phyloP scores from a whole-genome alignment of 2,113 vertebrate genomes.

The Asarcornis scutulata region DNA sequence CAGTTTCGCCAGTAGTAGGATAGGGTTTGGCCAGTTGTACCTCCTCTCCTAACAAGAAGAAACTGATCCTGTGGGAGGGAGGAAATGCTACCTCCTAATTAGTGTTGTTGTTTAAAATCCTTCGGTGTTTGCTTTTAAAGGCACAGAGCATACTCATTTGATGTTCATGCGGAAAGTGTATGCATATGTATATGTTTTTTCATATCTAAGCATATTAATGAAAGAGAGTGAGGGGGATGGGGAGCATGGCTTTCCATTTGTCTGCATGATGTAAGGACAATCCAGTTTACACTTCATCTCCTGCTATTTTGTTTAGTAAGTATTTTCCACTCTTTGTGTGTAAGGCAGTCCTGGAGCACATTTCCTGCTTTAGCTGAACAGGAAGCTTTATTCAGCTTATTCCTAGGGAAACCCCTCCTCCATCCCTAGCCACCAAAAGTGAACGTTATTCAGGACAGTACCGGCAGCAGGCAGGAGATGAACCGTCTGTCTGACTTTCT shows the following conservation, averaged over 20 bases:
- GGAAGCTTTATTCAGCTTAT: slow-evolving; percentile 63
- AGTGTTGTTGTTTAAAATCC: not conserved
- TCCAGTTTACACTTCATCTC: slow-evolving; percentile 61
- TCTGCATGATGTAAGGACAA: slow-evolving; percentile 32
- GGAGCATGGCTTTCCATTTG: not conserved
- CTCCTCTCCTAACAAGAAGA: slow-evolving; percentile 40
- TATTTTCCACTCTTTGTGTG: slow-evolving; percentile 62
- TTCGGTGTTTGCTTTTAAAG: slow-evolving; percentile 44
- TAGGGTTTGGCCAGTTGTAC: slow-evolving; percentile 31
- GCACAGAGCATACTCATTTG: not conserved
- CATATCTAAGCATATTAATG: not conserved
- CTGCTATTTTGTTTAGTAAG: slow-evolving; percentile 67
- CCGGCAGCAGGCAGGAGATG: not conserved
- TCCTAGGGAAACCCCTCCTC: slow-evolving; percentile 65
- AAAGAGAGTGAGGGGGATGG: not conserved
- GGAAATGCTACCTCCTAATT: slow-evolving; percentile 48
- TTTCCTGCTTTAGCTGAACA: slow-evolving; percentile 59
- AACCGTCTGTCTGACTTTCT: not conserved
- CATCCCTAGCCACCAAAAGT: slow-evolving; percentile 15
- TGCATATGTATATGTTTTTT: not conserved
- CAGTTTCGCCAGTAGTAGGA: slow-evolving; percentile 23
- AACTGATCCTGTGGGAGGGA: slow-evolving; percentile 16
- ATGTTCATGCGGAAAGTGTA: not conserved
- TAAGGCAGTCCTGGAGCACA: slow-evolving; percentile 46
- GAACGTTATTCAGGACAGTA: not conserved